Percentiles rank a stretch among this genome's conserved stretches.
Evolutionary conservation across 2,888 invertebrate genomes (phyloP).

Genomic region (Parnassius apollo): DNA sequence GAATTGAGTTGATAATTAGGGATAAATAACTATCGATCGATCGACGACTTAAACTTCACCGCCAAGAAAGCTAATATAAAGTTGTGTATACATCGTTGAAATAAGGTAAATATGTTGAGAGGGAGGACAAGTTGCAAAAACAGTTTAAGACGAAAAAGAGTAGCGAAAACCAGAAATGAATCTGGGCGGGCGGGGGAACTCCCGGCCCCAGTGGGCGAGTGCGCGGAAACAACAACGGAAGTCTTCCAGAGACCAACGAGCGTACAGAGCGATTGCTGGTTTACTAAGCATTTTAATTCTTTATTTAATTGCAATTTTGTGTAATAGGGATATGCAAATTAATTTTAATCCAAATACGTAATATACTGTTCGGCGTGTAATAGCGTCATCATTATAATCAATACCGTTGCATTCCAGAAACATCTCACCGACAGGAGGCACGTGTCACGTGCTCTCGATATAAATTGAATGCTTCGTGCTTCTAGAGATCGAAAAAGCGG

Average conservation of each 20-base stretch:
- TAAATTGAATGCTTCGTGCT: no score
- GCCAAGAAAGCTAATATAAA: constrained; percentile 17
- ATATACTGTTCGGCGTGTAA: no score
- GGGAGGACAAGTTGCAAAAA: constrained; percentile 68
- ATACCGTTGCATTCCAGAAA: no score
- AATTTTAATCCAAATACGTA: no score
- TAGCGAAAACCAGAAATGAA: constrained; percentile 78
- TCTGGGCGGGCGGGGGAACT: constrained; percentile 65
- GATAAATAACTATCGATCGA: not conserved
- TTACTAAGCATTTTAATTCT: no score
- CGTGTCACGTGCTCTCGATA: no score
- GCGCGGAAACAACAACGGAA: constrained; percentile 58
- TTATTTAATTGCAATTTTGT: no score
- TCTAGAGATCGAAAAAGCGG: no score
- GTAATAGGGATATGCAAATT: no score
- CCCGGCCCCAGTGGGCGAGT: constrained; percentile 55
- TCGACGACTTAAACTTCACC: constrained; percentile 10
- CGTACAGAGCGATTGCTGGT: constrained; percentile 18
- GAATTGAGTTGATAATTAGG: no score
- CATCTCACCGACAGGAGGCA: no score
- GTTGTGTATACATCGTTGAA: constrained; percentile 30
- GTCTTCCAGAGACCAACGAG: constrained; percentile 42
- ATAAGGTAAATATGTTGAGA: constrained; percentile 44
- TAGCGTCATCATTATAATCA: no score
- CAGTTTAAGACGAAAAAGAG: constrained; percentile 78